Conservation (phyloP, 2,113 vertebrate genomes). For the Lethenteron reissneri region DNA sequence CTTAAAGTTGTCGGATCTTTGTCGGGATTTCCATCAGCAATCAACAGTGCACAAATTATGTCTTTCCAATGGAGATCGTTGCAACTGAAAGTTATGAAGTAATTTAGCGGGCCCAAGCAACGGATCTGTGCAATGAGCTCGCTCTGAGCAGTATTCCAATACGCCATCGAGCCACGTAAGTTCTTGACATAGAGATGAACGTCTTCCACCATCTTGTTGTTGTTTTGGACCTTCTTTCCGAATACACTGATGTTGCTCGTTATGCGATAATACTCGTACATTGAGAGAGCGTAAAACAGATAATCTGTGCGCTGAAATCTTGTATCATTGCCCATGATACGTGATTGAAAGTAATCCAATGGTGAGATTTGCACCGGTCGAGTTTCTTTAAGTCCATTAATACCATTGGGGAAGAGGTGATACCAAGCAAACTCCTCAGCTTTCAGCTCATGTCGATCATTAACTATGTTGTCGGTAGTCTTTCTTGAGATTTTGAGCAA, state of each 20-base stretch:
- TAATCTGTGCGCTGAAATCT: neutral
- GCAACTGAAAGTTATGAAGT: conserved; percentile 2
- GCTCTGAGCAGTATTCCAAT: neutral
- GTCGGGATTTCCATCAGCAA: too few species aligned
- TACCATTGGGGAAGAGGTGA: neutral
- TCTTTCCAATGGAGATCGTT: conserved; percentile 4
- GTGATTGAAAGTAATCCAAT: conserved; percentile 2
- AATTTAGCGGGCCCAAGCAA: neutral
- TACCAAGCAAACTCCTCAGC: conserved; percentile 1
- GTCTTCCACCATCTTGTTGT: neutral
- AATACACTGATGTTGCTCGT: neutral
- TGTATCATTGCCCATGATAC: neutral
- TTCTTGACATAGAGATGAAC: conserved; percentile 1
- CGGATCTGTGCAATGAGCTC: neutral
- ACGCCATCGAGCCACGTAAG: neutral
- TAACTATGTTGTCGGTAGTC: neutral
- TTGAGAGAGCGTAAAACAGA: neutral
- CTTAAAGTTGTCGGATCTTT: too few species aligned
- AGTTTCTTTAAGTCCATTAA: neutral
- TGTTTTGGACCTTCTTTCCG: neutral
- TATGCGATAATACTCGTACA: neutral
- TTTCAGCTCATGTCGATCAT: neutral
- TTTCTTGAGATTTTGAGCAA: too few species aligned
- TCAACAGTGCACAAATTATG: neutral
- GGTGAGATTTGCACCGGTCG: neutral